Conservation (phyloP, 2,888 invertebrate genomes). For the Ochropacha duplaris region DNA sequence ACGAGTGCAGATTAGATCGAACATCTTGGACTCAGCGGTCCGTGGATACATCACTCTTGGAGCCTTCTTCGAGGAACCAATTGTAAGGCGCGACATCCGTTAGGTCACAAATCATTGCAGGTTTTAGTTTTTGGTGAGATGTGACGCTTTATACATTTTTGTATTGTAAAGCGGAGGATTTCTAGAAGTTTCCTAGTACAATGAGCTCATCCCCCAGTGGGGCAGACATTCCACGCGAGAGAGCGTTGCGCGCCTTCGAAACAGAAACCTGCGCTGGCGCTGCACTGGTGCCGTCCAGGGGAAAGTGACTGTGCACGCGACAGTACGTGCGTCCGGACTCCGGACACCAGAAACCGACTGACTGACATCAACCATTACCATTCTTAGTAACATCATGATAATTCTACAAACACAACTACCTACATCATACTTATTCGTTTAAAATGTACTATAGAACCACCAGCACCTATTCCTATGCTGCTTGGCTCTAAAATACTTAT, state of each 20-base stretch:
- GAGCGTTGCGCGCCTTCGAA: conserved; percentile 63
- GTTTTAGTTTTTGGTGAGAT: not conserved
- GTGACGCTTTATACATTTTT: not conserved
- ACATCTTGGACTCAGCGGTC: not conserved
- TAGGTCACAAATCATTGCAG: not conserved
- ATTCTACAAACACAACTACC: not conserved
- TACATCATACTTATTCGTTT: not conserved
- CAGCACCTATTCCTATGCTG: no score
- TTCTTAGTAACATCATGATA: conserved; percentile 55
- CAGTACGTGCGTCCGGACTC: conserved; percentile 46
- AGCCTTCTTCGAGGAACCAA: not conserved
- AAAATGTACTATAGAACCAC: no score
- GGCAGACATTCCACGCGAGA: conserved; percentile 61
- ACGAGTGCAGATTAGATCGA: not conserved
- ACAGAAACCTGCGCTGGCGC: conserved; percentile 56
- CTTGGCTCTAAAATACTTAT: no score
- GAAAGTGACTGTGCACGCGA: conserved; percentile 76
- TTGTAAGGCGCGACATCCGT: not conserved
- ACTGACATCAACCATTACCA: conserved; percentile 61
- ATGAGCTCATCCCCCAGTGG: conserved; percentile 13
- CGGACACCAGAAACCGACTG: conserved; percentile 27
- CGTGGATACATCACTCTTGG: not conserved
- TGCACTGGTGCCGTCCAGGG: conserved; percentile 41
- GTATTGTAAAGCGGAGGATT: conserved; percentile 9
- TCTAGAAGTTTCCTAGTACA: conserved; percentile 30